phyloP scores from a whole-genome alignment of 2,888 invertebrate genomes.

The Linyphia triangularis region DNA sequence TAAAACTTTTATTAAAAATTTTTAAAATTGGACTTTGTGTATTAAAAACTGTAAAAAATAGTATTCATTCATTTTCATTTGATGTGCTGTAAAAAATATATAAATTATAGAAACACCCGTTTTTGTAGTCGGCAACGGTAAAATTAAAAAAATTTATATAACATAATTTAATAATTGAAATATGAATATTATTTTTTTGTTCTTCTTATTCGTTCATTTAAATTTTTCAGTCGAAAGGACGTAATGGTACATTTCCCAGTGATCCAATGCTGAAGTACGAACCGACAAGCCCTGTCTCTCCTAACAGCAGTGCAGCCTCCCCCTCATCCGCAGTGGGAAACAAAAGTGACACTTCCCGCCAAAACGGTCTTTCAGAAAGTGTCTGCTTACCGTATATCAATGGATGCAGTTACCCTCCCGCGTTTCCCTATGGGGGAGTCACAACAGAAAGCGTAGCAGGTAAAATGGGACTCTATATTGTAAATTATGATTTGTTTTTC shows the following conservation, averaged over 20 bases:
- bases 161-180: background rate
- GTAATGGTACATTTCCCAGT: slow-evolving; percentile 22
- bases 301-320: slow-evolving; percentile 30
- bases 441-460: slow-evolving; percentile 7
- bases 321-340: background rate
- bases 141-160: background rate
- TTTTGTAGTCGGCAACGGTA: too few relatives aligned
- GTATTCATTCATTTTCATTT: too few relatives aligned
- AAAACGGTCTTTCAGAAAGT: background rate
- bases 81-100: too few relatives aligned
- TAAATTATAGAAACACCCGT: too few relatives aligned
- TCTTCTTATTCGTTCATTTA: background rate
- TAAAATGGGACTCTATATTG: background rate
- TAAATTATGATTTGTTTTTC: too few relatives aligned
- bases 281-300: slow-evolving; percentile 52
- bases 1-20: too few relatives aligned
- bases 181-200: background rate
- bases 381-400: slow-evolving; percentile 49
- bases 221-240: slow-evolving; percentile 25
- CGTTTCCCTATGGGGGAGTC: slow-evolving; percentile 57
- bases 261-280: slow-evolving; percentile 44
- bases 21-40: too few relatives aligned
- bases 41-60: too few relatives aligned
- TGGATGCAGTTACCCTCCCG: slow-evolving; percentile 55
- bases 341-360: slow-evolving; percentile 9